Percentiles rank a stretch among this genome's conserved stretches.
Conservation (phyloP, 2,113 vertebrate species). For the Turdus rufiventris region DNA sequence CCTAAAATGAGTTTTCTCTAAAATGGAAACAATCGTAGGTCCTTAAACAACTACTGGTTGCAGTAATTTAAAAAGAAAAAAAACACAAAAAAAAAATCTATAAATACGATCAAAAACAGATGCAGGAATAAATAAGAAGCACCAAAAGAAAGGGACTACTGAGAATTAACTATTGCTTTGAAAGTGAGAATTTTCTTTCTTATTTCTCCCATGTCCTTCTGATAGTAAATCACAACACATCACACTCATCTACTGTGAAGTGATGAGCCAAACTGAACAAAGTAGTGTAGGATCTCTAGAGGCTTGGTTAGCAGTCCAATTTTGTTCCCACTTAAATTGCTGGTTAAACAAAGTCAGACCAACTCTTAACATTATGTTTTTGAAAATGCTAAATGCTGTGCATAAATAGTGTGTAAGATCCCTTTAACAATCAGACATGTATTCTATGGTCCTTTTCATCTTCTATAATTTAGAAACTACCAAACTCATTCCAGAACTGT, state of each 20-base stretch:
- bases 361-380: background rate
- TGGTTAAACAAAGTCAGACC: background rate
- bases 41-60: background rate
- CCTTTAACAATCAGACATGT: background rate
- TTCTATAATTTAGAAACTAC: background rate
- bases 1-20: background rate
- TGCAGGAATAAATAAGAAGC: background rate
- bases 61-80: background rate
- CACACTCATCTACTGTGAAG: background rate
- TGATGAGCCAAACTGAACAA: background rate
- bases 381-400: background rate
- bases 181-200: background rate
- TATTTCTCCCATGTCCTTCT: background rate
- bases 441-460: background rate
- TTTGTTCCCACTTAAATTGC: background rate
- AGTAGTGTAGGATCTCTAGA: background rate
- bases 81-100: background rate
- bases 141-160: background rate
- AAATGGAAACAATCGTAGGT: background rate
- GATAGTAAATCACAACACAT: background rate
- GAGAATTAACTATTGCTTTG: background rate
- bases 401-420: background rate
- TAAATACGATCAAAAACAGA: background rate
- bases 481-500: background rate
- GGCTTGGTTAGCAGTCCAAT: background rate